Conservation (phyloP, 2,113 vertebrate genomes). For the Xerus inauris region DNA sequence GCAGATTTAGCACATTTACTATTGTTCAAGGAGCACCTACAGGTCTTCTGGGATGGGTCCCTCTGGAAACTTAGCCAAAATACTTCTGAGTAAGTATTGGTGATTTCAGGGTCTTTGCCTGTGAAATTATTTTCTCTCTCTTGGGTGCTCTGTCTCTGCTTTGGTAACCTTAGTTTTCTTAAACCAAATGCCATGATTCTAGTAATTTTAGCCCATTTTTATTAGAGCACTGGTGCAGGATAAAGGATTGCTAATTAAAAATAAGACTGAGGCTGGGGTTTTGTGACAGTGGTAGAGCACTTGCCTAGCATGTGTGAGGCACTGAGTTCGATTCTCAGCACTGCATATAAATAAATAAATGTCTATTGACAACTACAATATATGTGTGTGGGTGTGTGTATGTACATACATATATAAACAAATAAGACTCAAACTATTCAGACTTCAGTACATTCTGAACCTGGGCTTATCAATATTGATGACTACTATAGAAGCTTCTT, state of each 20-base stretch:
- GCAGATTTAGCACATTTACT: constrained; percentile 91
- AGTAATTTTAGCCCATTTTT: neutral
- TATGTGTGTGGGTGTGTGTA: no score
- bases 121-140: neutral
- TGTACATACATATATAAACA: neutral
- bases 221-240: neutral
- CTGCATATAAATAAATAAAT: no score
- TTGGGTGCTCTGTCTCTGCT: neutral
- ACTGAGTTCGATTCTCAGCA: no score
- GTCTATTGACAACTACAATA: no score
- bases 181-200: neutral
- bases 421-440: neutral
- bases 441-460: constrained; percentile 21
- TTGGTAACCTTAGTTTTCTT: constrained; percentile 28
- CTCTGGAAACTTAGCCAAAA: constrained; percentile 86
- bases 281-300: no score
- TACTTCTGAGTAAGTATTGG: constrained; percentile 85
- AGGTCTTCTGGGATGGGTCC: constrained; percentile 82
- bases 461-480: neutral
- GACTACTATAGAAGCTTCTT: neutral
- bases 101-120: constrained; percentile 1
- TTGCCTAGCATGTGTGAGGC: no score
- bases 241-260: constrained; percentile 21
- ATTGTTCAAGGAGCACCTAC: constrained; percentile 86
- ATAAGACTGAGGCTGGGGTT: neutral